Evolutionary conservation across 2,113 vertebrate genomes (phyloP).

Genomic region (Danio rerio): DNA sequence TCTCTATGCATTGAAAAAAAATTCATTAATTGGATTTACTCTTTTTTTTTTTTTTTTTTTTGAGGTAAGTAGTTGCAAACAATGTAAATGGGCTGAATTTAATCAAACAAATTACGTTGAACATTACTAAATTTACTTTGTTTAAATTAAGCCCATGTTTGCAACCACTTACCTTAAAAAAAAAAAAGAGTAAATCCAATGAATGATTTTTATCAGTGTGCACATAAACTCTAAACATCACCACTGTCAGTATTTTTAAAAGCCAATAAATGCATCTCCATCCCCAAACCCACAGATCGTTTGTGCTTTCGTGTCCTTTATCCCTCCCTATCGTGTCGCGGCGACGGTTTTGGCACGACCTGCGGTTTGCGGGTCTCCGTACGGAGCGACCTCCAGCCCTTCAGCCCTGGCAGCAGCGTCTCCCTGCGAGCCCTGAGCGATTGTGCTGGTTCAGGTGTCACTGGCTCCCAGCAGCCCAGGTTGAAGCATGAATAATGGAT

Average conservation of each 20-base stretch:
- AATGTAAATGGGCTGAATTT: no score
- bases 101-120: no score
- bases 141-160: no score
- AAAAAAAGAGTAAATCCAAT: no score
- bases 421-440: slow-evolving; percentile 73
- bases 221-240: not conserved
- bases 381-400: slow-evolving; percentile 54
- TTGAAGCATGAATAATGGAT: slow-evolving; percentile 82
- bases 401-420: slow-evolving; percentile 58
- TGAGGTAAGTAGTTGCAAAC: no score
- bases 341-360: slow-evolving; percentile 1
- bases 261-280: not conserved
- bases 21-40: no score
- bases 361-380: slow-evolving; percentile 7
- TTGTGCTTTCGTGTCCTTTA: not conserved
- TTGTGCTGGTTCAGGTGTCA: slow-evolving; percentile 77
- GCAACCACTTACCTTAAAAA: no score
- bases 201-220: not conserved
- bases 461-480: slow-evolving; percentile 75
- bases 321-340: slow-evolving; percentile 23
- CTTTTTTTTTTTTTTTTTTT: no score
- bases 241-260: not conserved
- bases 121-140: no score
- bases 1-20: no score
- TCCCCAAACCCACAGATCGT: not conserved